These are phyloP conservation scores for Sinocyclocheilus anshuiensis DNA, from an alignment of 2,113 vertebrate species.

Conservation along the genomic window DNA sequence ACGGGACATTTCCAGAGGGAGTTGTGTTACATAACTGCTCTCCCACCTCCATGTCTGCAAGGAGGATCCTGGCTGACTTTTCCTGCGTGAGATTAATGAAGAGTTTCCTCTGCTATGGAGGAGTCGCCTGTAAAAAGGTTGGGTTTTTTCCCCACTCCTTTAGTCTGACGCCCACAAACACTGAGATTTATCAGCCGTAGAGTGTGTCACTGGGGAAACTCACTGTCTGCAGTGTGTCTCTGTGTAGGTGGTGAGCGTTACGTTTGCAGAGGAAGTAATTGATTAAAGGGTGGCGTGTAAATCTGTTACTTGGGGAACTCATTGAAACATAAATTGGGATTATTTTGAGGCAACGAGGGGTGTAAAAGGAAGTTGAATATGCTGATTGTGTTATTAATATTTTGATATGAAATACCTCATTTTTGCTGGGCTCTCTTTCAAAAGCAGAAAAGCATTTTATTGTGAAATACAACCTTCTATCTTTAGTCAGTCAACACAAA, in stretches of 20 bases:
- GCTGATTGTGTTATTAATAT: conserved; percentile 4
- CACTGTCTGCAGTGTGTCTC: not conserved
- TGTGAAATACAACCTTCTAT: not conserved
- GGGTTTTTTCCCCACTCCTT: not conserved
- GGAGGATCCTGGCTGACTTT: not conserved
- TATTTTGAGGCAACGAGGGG: not conserved
- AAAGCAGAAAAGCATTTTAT: not conserved
- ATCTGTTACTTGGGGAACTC: not conserved
- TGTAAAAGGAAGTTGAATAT: not conserved
- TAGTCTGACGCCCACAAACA: conserved; percentile 36
- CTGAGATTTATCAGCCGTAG: conserved; percentile 10
- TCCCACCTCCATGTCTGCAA: not conserved
- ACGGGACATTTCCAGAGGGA: not conserved
- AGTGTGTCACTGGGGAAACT: conserved; percentile 13
- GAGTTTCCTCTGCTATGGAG: conserved; percentile 22
- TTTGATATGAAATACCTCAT: not conserved
- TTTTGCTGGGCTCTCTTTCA: not conserved
- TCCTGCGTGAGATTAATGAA: conserved; percentile 32
- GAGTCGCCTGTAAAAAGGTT: not conserved
- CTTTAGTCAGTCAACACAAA: not conserved
- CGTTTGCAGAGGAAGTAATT: not conserved
- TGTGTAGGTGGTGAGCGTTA: conserved; percentile 16
- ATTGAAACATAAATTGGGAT: not conserved
- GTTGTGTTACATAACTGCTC: conserved; percentile 16
- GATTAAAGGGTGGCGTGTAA: not conserved